Percentiles rank a stretch among this genome's conserved stretches.
Conservation (phyloP, 2,113 vertebrate species). For the Phylloscopus trochiloides region DNA sequence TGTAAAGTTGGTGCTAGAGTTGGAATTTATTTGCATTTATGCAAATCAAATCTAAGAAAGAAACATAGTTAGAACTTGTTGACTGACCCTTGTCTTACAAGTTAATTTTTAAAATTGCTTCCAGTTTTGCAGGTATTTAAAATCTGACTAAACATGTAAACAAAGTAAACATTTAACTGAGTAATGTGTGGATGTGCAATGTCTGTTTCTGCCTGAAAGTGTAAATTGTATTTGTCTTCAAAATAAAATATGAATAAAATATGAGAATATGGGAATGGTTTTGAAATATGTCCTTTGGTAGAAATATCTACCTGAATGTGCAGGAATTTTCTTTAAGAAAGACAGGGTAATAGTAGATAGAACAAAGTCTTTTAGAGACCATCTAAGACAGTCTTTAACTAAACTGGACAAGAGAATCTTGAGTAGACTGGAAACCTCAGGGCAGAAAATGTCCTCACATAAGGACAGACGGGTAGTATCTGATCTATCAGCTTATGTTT, state of each 20-base stretch:
- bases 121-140: not conserved
- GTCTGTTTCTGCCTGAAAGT: not conserved
- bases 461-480: not conserved
- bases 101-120: not conserved
- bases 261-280: not conserved
- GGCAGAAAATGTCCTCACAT: not conserved
- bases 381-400: not conserved
- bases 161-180: not conserved
- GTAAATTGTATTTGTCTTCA: not conserved
- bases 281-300: not conserved
- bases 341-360: not conserved
- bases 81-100: not conserved
- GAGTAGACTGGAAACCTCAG: not conserved
- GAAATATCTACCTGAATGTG: not conserved
- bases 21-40: not conserved
- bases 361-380: not conserved
- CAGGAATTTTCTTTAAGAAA: not conserved
- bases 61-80: not conserved
- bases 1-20: fast-evolving
- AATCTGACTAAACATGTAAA: not conserved
- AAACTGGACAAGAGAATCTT: not conserved
- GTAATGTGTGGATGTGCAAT: not conserved
- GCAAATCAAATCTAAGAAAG: not conserved
- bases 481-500: not conserved
- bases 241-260: not conserved